A percentile compares a stretch with the other conserved stretches of the same genome.
Conservation (phyloP, 1,140 invertebrate genomes). For the Vanessa tameamea region DNA sequence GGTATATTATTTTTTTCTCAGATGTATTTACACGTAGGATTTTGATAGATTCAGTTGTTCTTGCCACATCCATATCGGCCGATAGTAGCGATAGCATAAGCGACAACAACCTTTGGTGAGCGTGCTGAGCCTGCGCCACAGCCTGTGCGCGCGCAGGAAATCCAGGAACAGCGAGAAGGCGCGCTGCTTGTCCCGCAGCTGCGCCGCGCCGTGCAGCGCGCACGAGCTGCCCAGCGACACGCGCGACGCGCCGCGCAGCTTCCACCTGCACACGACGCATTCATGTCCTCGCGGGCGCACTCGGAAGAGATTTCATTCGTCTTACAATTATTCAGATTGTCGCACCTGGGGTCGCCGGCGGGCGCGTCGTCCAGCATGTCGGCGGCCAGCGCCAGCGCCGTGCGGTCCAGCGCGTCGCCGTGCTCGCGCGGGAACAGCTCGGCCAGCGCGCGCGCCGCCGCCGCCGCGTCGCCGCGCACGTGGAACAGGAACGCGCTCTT, state of each 20-base stretch:
- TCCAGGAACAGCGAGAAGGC: constrained; percentile 87
- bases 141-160: constrained; percentile 88
- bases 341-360: constrained; percentile 90
- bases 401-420: constrained; percentile 84
- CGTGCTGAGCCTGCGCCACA: constrained; percentile 90
- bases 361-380: constrained; percentile 94
- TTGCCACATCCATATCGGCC: constrained; percentile 59
- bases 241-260: constrained; percentile 42
- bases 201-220: constrained; percentile 90
- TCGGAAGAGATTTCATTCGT: no score
- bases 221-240: constrained; percentile 82
- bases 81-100: background rate
- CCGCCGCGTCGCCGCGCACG: constrained; percentile 77
- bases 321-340: background rate
- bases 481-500: constrained; percentile 90
- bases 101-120: constrained; percentile 72
- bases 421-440: constrained; percentile 84
- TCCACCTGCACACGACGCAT: constrained; percentile 38
- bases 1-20: no score
- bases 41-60: no score
- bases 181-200: constrained; percentile 92
- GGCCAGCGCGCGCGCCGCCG: constrained; percentile 84
- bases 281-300: no score
- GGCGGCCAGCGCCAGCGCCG: constrained; percentile 86
- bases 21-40: no score